Percentiles rank a stretch among this genome's conserved stretches.
phyloP scores from a whole-genome alignment of 2,888 invertebrate genomes.

The Shargacucullia verbasci region DNA sequence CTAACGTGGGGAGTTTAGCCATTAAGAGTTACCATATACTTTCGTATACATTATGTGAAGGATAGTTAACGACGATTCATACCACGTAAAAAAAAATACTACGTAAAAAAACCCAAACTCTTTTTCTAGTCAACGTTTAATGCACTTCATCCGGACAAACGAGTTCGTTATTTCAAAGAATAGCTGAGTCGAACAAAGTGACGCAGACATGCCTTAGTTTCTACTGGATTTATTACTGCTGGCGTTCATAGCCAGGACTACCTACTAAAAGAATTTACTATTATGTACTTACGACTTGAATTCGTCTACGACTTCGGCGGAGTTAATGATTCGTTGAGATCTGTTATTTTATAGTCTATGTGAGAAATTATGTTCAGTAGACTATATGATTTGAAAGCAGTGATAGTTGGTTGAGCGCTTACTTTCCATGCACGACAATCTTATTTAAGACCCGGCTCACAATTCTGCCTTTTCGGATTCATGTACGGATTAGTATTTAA shows the following conservation, averaged over 20 bases:
- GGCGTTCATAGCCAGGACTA: slow-evolving; percentile 36
- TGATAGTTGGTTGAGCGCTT: no score
- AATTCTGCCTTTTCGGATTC: no score
- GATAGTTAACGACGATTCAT: no score
- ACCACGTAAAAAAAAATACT: no score
- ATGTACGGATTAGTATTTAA: no score
- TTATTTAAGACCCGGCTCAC: no score
- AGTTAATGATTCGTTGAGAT: slow-evolving; percentile 36
- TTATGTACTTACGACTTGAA: slow-evolving; percentile 18
- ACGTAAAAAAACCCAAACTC: slow-evolving; percentile 24
- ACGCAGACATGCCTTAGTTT: slow-evolving; percentile 56
- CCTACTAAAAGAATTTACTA: slow-evolving; percentile 50
- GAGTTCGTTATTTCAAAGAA: slow-evolving; percentile 59
- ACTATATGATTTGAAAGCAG: no score
- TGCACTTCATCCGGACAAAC: slow-evolving; percentile 58
- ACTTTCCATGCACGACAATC: no score
- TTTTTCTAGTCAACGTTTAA: slow-evolving; percentile 39
- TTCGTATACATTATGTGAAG: no score
- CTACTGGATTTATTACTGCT: slow-evolving; percentile 59
- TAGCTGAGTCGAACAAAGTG: slow-evolving; percentile 57
- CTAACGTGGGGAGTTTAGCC: no score
- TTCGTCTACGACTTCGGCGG: slow-evolving; percentile 4
- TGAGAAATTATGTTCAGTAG: no score
- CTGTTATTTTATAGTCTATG: slow-evolving; percentile 12
- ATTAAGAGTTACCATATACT: no score